These are phyloP conservation scores for Ranitomeya variabilis DNA, from an alignment of 2,113 vertebrate genomes.

Conservation along the genomic window DNA sequence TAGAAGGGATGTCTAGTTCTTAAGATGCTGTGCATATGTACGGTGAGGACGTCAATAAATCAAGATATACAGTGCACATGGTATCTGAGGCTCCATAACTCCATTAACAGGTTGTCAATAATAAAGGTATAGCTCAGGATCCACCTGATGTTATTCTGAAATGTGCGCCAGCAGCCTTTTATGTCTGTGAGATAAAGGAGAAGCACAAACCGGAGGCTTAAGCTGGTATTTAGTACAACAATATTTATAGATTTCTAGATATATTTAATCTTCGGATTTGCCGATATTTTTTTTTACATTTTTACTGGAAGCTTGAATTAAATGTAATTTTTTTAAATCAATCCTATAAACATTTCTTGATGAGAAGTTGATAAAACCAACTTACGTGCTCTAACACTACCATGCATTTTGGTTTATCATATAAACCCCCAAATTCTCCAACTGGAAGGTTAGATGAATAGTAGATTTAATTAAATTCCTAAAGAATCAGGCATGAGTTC, in stretches of 20 bases:
- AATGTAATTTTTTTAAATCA: background rate
- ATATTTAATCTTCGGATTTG: background rate
- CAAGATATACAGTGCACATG: constrained; percentile 18
- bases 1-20: constrained; percentile 39
- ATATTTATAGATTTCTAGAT: background rate
- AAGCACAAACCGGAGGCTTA: background rate
- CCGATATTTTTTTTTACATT: background rate
- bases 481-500: no score
- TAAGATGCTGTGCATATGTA: constrained; percentile 31
- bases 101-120: background rate
- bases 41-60: constrained; percentile 44
- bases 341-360: background rate
- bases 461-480: no score
- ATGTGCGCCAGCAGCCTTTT: background rate
- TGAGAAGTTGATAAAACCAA: background rate
- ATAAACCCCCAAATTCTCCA: no score
- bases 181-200: background rate
- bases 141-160: no score
- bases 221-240: background rate
- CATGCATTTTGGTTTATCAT: no score
- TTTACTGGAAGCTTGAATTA: background rate
- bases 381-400: no score
- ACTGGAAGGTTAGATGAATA: no score
- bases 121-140: constrained; percentile 10
- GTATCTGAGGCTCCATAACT: constrained; percentile 9